These are phyloP conservation scores for Mesocricetus auratus DNA, from an alignment of 2,113 vertebrate genomes.

Conservation along the genomic window DNA sequence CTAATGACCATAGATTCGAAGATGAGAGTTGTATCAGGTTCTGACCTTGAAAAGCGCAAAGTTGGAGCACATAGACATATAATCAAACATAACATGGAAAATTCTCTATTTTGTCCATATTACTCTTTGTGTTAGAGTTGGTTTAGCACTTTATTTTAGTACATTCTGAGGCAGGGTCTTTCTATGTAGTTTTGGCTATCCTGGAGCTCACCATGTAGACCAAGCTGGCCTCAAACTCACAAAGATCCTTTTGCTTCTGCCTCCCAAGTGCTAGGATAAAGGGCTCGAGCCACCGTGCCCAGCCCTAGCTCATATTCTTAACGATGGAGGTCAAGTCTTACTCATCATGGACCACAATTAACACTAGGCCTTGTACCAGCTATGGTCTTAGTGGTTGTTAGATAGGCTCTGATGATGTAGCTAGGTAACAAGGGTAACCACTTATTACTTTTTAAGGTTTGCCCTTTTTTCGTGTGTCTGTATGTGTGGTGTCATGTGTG, in stretches of 20 bases:
- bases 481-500: not conserved
- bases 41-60: not conserved
- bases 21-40: not conserved
- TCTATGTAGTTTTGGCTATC: not conserved
- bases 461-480: not conserved
- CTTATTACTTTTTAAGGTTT: not conserved
- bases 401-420: not conserved
- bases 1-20: not conserved
- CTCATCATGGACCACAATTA: not conserved
- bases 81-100: not conserved
- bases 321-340: not conserved
- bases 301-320: not conserved
- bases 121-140: not conserved
- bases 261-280: not conserved
- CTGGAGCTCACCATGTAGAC: not conserved
- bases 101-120: not conserved
- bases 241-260: not conserved
- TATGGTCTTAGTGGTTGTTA: not conserved
- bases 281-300: not conserved
- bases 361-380: not conserved
- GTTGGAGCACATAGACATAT: not conserved
- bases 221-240: not conserved
- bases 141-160: not conserved
- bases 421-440: not conserved
- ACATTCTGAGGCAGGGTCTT: not conserved